Base-by-base conservation (phyloP, 2,888 invertebrate species). In the Axea sp. region DNA sequence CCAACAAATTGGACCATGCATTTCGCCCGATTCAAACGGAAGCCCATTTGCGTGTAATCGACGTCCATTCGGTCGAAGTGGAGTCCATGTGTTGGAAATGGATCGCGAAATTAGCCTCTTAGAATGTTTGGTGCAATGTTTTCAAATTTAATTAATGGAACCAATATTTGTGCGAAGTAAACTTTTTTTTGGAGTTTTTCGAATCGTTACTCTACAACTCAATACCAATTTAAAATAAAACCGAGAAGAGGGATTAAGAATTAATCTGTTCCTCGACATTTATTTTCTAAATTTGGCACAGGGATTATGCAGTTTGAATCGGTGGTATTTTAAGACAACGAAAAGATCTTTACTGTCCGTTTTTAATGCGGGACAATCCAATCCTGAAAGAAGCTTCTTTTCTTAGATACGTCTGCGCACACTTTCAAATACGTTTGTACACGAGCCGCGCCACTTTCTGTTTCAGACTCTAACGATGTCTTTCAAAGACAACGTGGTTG, bases 361-460 rank as follows among this genome's bases (percentile, higher is more conserved):
- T 57, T 51, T 59, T 59, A 59, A 68, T 35, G 68, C 68, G 57
- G 30, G 68, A 68, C 59, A 59, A 60, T 68, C 51, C 51, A 68
- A 59, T 59, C 41, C 35, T 43, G 35, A n/a, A 12, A 39, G 67
- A 55, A 59, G 51, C 31, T 49, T 49, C 67, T 68, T 59, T 45
- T 65, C 65, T 65, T 65, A 35, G 65, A 37, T 39, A 45, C 55
- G 31, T 59, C 59, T 30, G 51, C 43, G 30, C 51, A 51, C 68
- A 59, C 26, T 51, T 22, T 14, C n/a, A n/a, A n/a, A n/a, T 12
- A 3, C 28, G 35, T 65, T 65, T 47, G 31, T 55, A 45, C n/a
- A n/a, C n/a, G n/a, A n/a, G n/a, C n/a, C n/a, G n/a, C n/a, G n/a
- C n/a, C 31, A 17, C 22, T 39, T 55, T 65, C 37, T 64, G 22